Base-by-base conservation (phyloP, 2,888 invertebrate genomes). In the Orchesella flavescens region DNA sequence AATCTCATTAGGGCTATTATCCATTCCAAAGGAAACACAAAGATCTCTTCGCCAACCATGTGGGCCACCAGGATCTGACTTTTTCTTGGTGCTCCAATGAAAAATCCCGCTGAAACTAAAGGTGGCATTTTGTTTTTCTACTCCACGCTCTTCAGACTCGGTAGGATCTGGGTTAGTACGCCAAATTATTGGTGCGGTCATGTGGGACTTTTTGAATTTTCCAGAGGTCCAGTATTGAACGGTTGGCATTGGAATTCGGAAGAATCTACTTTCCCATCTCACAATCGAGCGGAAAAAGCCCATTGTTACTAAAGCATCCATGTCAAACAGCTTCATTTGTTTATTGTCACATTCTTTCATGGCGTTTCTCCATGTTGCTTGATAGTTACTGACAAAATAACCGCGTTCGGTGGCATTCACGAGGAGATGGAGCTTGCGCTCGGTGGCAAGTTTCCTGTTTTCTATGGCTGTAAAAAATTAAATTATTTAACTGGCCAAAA, bases 191-290 rank as follows among this genome's bases (percentile, higher is more conserved):
- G 59, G 44, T 5, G 73, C 61, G 3, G 21, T 46, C 73, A 73
- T 73, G 46, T 73, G 73, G 4, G 43, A 44, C 1, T 9, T 13
- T 44, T 61, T 61, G 44, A 61, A 73, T 46, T 73, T 73, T 61
- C 73, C 73, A 17, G 71, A 23, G 1, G 71, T 71, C 78, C 78
- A 78, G n/a, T 63, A 78, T 23, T 78, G 71, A 17, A 78, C n/a
- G 1, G 63, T 53, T 1, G 78, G 77, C 15, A 69, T 69, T 34
- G 66, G 49, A 5, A 23, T 57, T 68, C 61, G 43, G 5, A 44
- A 43, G 21, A 73, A 73, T 1, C 21, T 15, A 1, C 5, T 44
- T 61, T 73, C 13, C 61, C 23, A 44, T 19, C 15, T 44, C 15
- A 44, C 0, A 3, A 73, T n/a, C 1, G 12, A 0, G 1, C 9